Evolutionary conservation across 2,888 invertebrate genomes (phyloP), one percentile per base, ranked within the genome.

Genomic region (Hirtodrosophila confusa): DNA sequence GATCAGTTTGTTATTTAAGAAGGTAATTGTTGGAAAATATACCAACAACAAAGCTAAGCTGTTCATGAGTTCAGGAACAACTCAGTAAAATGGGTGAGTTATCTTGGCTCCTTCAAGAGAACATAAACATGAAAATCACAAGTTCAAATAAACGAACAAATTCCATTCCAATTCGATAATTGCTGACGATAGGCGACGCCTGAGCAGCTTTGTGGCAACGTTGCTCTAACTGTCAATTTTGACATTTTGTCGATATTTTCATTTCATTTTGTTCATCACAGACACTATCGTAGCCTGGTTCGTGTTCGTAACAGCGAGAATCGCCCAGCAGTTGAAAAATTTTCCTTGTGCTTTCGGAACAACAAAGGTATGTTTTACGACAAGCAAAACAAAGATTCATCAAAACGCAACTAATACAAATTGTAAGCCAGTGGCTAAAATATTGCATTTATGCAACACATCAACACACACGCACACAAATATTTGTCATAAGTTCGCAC

Each of bases 281-380:
- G 6, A 65, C 45, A 71, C 43, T 76, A 76, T 66, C 57, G 61
- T 72, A 47, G 69, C 29, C 60, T 51, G 53, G 55, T 68, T 63
- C 75, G 86, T 75, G 86, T 71, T 82, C 70, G 70, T 75, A 78
- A 78, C 47, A 73, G 73, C 73, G 39, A 61, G 44, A 64, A 65
- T 79, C 60, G 54, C 57, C 40, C 51, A 63, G 55, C 68, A 80
- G 82, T 85, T 83, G 67, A 86, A 84, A 83, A 84, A 57, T 84
- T 84, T 86, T 73, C 70, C 66, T 68, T 67, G 64, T 78, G 79
- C 80, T 84, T 80, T 86, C 75, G 85, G 58, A 80, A 75, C 71
- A 80, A 80, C 82, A 88, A 86, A 84, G 88, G 84, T 84, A 86
- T 84, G 88, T 85, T 87, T 69, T 50, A 45, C 44, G 60, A 55